These are phyloP conservation scores for Ischnura elegans DNA, from an alignment of 2,888 invertebrate genomes.

Conservation along the genomic window DNA sequence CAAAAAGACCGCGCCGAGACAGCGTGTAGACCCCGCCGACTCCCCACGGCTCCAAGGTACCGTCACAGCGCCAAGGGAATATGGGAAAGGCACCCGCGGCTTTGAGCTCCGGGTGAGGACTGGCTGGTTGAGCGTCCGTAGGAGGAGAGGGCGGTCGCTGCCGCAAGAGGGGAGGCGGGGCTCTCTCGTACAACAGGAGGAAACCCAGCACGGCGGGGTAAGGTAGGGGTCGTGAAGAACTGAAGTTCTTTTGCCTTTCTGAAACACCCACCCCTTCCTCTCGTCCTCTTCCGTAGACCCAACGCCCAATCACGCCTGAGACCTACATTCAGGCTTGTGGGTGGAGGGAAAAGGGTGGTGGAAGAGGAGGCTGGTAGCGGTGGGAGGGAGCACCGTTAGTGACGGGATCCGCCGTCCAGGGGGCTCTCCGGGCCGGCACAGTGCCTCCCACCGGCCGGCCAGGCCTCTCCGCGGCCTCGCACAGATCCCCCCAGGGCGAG, in stretches of 20 bases:
- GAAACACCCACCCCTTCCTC: conserved; percentile 50
- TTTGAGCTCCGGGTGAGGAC: conserved; percentile 62
- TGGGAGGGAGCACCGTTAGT: conserved; percentile 52
- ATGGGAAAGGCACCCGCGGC: conserved; percentile 57
- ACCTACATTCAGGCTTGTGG: conserved; percentile 64
- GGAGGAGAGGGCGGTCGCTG: background rate
- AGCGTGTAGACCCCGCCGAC: conserved; percentile 26
- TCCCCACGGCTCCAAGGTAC: background rate
- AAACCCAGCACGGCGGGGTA: conserved; percentile 45
- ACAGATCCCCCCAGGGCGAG: conserved; percentile 41
- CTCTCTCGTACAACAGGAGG: conserved; percentile 47
- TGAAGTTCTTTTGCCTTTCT: conserved; percentile 63
- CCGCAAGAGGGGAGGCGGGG: background rate
- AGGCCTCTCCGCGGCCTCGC: conserved; percentile 48
- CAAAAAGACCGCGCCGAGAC: conserved; percentile 54
- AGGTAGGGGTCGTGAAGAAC: conserved; percentile 22
- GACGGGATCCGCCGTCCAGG: conserved; percentile 63
- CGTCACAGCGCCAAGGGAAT: background rate
- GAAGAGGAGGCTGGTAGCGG: conserved; percentile 8
- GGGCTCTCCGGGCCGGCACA: conserved; percentile 61
- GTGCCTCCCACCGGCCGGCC: conserved; percentile 49
- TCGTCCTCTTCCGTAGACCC: conserved; percentile 36
- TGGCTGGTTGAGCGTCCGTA: conserved; percentile 51
- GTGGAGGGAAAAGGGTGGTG: conserved; percentile 52
- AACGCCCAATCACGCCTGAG: conserved; percentile 67